These are phyloP conservation scores for Apamea sordens DNA, from an alignment of 2,888 invertebrate genomes.

Conservation along the genomic window DNA sequence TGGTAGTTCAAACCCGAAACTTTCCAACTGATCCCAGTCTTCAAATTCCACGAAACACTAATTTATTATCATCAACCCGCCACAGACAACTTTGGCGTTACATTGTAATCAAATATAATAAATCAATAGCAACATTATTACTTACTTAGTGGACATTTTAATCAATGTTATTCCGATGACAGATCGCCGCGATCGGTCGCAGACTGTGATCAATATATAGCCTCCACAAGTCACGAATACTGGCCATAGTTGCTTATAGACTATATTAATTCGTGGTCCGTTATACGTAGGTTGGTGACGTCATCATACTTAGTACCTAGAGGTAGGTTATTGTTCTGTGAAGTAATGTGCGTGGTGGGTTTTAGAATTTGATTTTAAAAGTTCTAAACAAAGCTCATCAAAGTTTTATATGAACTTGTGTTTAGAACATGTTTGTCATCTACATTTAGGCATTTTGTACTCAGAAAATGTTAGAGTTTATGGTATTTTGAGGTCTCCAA, in stretches of 20 bases:
- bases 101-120: slow-evolving; percentile 79
- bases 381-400: not conserved
- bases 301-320: slow-evolving; percentile 41
- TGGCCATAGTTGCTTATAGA: slow-evolving; percentile 47
- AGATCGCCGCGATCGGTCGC: slow-evolving; percentile 77
- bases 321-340: slow-evolving; percentile 1
- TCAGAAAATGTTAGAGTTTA: not conserved
- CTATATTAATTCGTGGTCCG: slow-evolving; percentile 53
- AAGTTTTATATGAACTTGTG: not conserved
- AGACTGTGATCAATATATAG: slow-evolving; percentile 72
- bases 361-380: not conserved
- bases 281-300: slow-evolving; percentile 57
- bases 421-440: not conserved
- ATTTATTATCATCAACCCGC: slow-evolving; percentile 63
- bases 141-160: slow-evolving; percentile 84
- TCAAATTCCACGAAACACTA: slow-evolving; percentile 48
- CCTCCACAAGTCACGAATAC: slow-evolving; percentile 63
- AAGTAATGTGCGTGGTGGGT: not conserved
- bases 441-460: not conserved
- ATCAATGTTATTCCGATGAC: slow-evolving; percentile 83
- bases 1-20: slow-evolving; percentile 3
- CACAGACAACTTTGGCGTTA: slow-evolving; percentile 71
- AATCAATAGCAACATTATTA: slow-evolving; percentile 83
- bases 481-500: not conserved
- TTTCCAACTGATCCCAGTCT: slow-evolving; percentile 26